Conservation (phyloP, 2,113 vertebrate species). For the Scytalopus superciliaris region DNA sequence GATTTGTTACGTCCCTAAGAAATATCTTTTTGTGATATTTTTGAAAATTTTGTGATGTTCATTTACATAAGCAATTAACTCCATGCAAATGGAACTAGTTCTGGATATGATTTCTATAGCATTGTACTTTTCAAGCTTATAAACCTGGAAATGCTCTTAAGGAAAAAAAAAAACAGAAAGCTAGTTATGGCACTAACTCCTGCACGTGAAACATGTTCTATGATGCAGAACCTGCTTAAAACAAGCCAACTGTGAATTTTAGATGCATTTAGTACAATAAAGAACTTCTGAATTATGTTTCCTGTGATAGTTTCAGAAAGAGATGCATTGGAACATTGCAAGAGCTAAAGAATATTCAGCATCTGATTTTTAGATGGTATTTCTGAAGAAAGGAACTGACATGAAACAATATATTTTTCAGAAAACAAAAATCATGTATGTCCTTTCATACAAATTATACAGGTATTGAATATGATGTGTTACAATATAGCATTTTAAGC, state of each 20-base stretch:
- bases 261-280: neutral
- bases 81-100: neutral
- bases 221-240: neutral
- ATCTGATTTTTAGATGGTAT: neutral
- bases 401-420: neutral
- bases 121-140: neutral
- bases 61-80: neutral
- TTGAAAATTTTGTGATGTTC: neutral
- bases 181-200: neutral
- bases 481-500: neutral
- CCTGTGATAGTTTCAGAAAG: neutral
- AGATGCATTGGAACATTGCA: neutral
- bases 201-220: neutral
- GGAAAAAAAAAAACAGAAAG: neutral
- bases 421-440: neutral
- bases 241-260: neutral
- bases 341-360: neutral
- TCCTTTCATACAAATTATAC: neutral
- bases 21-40: neutral
- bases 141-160: neutral
- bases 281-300: neutral
- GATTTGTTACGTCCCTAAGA: neutral
- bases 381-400: neutral
- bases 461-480: neutral
- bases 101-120: neutral